phyloP scores from a whole-genome alignment of 2,888 invertebrate species.

The Serrognathus titanus region DNA sequence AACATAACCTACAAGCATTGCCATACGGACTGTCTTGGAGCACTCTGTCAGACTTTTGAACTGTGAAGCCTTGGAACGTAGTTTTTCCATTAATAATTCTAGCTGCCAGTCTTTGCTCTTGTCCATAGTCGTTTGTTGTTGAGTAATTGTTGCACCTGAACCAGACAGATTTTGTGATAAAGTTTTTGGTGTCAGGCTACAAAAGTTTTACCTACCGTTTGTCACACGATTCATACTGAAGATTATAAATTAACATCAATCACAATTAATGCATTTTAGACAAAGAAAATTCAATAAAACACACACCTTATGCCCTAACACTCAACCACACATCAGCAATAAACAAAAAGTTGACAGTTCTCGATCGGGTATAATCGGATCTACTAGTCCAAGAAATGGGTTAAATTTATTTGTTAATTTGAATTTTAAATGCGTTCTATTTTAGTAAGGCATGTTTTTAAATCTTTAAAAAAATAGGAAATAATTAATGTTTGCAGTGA shows the following conservation, averaged over 20 bases:
- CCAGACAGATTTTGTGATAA: too few species aligned
- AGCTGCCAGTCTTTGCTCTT: slow-evolving; percentile 74
- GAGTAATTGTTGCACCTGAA: slow-evolving; percentile 2
- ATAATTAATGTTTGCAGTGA: too few species aligned
- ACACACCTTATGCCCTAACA: slow-evolving; percentile 7
- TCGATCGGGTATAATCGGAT: slow-evolving; percentile 8
- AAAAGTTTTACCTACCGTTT: slow-evolving; percentile 31
- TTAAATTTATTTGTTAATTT: not conserved
- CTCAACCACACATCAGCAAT: slow-evolving; percentile 27
- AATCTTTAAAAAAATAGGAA: too few species aligned
- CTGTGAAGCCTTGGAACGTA: slow-evolving; percentile 79
- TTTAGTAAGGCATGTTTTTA: not conserved
- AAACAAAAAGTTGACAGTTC: slow-evolving; percentile 36
- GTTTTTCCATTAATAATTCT: slow-evolving; percentile 87
- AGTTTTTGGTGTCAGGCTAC: not conserved
- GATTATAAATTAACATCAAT: slow-evolving; percentile 9
- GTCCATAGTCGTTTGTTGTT: slow-evolving; percentile 42
- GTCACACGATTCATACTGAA: slow-evolving; percentile 33
- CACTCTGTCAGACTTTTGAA: slow-evolving; percentile 81
- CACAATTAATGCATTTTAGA: slow-evolving; percentile 9
- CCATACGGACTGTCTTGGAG: slow-evolving; percentile 83
- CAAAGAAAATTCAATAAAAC: slow-evolving; percentile 8
- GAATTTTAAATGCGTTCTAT: not conserved
- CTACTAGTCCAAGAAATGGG: too few species aligned
- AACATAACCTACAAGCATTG: slow-evolving; percentile 66